Evolutionary conservation across 1,140 invertebrate genomes (phyloP).

Genomic region (Drosophila malerkotliana): DNA sequence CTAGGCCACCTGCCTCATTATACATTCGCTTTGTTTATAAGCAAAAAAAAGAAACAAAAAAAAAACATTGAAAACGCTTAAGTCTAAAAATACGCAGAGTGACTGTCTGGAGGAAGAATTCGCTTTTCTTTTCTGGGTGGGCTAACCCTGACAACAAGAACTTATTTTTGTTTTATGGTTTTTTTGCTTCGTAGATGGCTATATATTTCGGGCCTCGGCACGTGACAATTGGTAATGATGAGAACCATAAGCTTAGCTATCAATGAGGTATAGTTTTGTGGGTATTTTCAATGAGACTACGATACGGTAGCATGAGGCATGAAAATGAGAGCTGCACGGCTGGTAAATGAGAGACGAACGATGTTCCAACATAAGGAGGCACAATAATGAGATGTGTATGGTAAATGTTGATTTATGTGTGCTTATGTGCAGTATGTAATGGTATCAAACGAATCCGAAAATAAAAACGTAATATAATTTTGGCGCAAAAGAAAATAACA

Average conservation of each 20-base stretch:
- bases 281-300: constrained; percentile 27
- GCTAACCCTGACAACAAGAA: constrained; percentile 76
- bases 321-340: constrained; percentile 63
- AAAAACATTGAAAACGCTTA: constrained; percentile 14
- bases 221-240: constrained; percentile 58
- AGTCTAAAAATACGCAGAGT: constrained; percentile 25
- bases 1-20: constrained; percentile 31
- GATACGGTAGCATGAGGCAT: constrained; percentile 17
- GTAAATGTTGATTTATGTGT: constrained; percentile 32
- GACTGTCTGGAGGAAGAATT: constrained; percentile 40
- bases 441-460: constrained; percentile 74
- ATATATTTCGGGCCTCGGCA: constrained; percentile 46
- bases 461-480: constrained; percentile 75
- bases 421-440: constrained; percentile 38
- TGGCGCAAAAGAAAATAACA: constrained; percentile 45
- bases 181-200: constrained; percentile 6
- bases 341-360: constrained; percentile 42
- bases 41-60: constrained; percentile 8
- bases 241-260: constrained; percentile 20
- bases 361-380: constrained; percentile 49
- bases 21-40: constrained; percentile 25
- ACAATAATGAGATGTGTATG: constrained; percentile 50
- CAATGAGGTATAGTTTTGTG: constrained; percentile 19
- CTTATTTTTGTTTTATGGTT: constrained; percentile 50
- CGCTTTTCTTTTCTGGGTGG: constrained; percentile 32